Conservation (phyloP, 2,797 vertebrate genomes). For the Myotis myotis region DNA sequence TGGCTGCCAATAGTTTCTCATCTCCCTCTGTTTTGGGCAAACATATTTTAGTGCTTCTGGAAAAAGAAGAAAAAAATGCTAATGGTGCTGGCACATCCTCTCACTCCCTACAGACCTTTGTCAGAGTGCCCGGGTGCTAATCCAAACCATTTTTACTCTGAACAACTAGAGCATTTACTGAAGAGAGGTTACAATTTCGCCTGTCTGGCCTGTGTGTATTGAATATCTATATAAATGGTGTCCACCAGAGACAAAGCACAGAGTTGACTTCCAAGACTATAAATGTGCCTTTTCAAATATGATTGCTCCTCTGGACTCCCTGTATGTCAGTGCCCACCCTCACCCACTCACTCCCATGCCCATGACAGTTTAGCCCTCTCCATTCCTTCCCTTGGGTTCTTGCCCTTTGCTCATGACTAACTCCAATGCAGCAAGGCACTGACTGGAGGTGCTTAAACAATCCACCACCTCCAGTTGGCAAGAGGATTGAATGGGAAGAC, state of each 20-base stretch:
- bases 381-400: constrained; percentile 85
- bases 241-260: background rate
- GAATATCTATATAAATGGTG: background rate
- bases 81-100: constrained; percentile 41
- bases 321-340: too few relatives aligned
- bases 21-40: constrained; percentile 66
- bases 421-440: constrained; percentile 70
- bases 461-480: background rate
- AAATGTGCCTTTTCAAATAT: background rate
- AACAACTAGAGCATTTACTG: constrained; percentile 8
- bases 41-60: constrained; percentile 44
- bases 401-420: constrained; percentile 89
- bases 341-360: rapidly evolving
- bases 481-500: background rate
- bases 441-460: background rate
- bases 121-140: constrained; percentile 25
- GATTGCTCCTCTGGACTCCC: background rate
- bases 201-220: background rate
- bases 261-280: background rate
- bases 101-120: constrained; percentile 40
- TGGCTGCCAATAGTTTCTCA: constrained; percentile 59
- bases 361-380: constrained; percentile 78
- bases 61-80: constrained; percentile 62
- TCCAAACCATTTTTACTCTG: constrained; percentile 66
- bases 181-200: background rate